phyloP scores from a whole-genome alignment of 2,888 invertebrate genomes.

The Dorcus hopei region DNA sequence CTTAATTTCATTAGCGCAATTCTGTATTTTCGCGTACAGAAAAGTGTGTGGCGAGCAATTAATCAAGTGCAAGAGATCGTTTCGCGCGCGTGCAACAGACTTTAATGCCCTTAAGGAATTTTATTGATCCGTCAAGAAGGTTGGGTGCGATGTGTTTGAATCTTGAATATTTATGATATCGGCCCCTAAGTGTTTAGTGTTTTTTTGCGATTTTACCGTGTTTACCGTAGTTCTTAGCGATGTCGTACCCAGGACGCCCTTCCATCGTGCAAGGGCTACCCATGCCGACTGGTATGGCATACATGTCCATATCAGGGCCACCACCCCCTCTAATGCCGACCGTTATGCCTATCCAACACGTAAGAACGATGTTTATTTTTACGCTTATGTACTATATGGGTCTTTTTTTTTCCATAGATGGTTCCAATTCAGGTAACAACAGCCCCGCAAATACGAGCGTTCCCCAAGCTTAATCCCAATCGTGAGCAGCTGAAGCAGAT shows the following conservation, averaged over 20 bases:
- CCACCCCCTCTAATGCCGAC: slow-evolving; percentile 70
- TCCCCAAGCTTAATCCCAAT: slow-evolving; percentile 46
- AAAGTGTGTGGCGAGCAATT: too few relatives aligned
- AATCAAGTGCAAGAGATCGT: too few relatives aligned
- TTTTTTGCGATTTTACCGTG: neutral
- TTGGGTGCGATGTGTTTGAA: slow-evolving; percentile 20
- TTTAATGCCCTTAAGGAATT: neutral
- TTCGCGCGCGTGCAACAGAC: too few relatives aligned
- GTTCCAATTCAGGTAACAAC: slow-evolving; percentile 52
- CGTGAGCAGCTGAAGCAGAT: slow-evolving; percentile 44
- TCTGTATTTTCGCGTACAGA: too few relatives aligned
- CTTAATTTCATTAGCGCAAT: too few relatives aligned
- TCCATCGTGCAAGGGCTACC: slow-evolving; percentile 74
- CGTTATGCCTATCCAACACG: slow-evolving; percentile 71
- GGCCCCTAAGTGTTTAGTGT: slow-evolving; percentile 7
- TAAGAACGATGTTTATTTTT: slow-evolving; percentile 50
- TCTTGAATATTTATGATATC: slow-evolving; percentile 14
- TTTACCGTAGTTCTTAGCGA: slow-evolving; percentile 41
- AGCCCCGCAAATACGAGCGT: slow-evolving; percentile 47
- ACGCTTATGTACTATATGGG: neutral
- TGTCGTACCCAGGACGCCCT: slow-evolving; percentile 89
- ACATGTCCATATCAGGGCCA: slow-evolving; percentile 60
- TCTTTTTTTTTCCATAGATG: slow-evolving; percentile 48
- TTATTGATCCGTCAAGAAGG: slow-evolving; percentile 23
- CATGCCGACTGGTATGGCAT: slow-evolving; percentile 57